These are phyloP conservation scores for Cryptotis parvus DNA, from an alignment of 2,113 vertebrate species.

Conservation along the genomic window DNA sequence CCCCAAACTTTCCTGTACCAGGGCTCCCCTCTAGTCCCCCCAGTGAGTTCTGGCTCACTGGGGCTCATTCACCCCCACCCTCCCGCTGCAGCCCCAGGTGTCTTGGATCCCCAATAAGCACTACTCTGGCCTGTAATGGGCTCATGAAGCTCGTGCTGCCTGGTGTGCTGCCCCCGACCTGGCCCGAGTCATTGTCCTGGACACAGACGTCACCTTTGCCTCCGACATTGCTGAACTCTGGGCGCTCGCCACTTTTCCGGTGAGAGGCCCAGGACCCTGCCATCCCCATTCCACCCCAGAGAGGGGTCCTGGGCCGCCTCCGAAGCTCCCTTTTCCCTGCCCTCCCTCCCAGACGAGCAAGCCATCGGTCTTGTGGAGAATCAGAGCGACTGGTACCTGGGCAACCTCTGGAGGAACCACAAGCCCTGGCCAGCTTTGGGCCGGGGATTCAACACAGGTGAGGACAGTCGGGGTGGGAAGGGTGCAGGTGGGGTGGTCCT, in stretches of 20 bases:
- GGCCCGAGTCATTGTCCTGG: slow-evolving; percentile 96
- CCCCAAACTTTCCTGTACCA: no score
- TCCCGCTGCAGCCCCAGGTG: slow-evolving; percentile 91
- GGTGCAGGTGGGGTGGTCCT: not conserved
- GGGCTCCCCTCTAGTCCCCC: not conserved
- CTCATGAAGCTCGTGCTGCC: slow-evolving; percentile 97
- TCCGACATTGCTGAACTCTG: slow-evolving; percentile 97
- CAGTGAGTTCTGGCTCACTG: fast-evolving
- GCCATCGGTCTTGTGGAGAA: slow-evolving; percentile 98
- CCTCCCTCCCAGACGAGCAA: slow-evolving; percentile 90
- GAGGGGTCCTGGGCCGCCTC: not conserved
- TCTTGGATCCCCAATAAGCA: slow-evolving; percentile 99
- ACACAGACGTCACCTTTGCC: slow-evolving; percentile 98
- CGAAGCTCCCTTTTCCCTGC: slow-evolving; percentile 4
- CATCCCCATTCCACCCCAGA: not conserved
- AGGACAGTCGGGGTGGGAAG: not conserved
- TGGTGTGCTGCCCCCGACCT: slow-evolving; percentile 92
- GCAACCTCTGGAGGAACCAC: slow-evolving; percentile 97
- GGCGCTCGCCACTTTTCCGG: slow-evolving; percentile 97
- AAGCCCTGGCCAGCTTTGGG: slow-evolving; percentile 97
- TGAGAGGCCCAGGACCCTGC: slow-evolving; percentile 71
- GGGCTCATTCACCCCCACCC: not conserved
- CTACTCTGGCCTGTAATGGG: slow-evolving; percentile 97
- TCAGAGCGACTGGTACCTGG: slow-evolving; percentile 98
- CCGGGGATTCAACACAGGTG: slow-evolving; percentile 98